A percentile compares a stretch with the other conserved stretches of the same genome.
These are phyloP conservation scores for Osmoderma eremita DNA, from an alignment of 2,888 invertebrate species.

Conservation along the genomic window DNA sequence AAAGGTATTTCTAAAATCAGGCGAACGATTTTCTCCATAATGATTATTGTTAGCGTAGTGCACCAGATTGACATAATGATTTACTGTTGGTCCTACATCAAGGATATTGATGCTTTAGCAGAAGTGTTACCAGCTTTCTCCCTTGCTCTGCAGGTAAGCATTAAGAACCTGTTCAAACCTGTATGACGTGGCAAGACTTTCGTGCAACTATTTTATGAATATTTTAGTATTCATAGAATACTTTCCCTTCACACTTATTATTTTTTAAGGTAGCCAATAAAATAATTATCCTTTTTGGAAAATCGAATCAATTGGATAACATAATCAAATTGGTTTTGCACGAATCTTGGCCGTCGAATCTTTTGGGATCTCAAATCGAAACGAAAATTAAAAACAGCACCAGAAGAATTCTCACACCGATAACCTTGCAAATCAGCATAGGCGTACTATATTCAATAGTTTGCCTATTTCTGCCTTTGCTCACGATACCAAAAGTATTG, in stretches of 20 bases:
- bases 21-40: not conserved
- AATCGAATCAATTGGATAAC: conserved; percentile 35
- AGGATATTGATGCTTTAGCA: not conserved
- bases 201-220: no score
- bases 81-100: no score
- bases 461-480: conserved; percentile 41
- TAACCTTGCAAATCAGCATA: conserved; percentile 27
- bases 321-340: conserved; percentile 36
- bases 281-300: conserved; percentile 33
- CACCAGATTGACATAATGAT: not conserved
- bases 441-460: conserved; percentile 41
- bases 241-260: no score
- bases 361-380: conserved; percentile 36
- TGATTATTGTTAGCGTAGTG: not conserved
- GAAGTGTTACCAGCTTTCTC: not conserved
- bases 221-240: no score
- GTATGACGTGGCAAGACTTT: no score
- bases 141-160: no score
- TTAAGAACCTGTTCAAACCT: no score
- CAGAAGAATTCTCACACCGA: conserved; percentile 30
- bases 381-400: conserved; percentile 28
- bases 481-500: conserved; percentile 27
- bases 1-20: not conserved
- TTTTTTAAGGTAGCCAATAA: conserved; percentile 43
- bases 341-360: conserved; percentile 44